phyloP scores from a whole-genome alignment of 2,888 invertebrate species.

The Acleris cristana region DNA sequence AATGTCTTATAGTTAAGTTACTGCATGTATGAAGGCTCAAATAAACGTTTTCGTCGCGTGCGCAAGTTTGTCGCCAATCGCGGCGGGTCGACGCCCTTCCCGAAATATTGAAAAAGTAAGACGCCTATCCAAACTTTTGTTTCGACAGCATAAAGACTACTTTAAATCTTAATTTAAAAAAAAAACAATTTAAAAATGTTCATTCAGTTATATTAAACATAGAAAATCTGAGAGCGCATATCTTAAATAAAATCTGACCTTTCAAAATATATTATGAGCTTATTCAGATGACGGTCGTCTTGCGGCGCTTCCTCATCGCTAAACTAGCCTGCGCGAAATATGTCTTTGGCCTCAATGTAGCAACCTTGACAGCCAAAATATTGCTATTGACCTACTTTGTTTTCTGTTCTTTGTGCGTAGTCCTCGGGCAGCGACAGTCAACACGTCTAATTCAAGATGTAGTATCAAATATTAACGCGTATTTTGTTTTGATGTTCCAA shows the following conservation, averaged over 20 bases:
- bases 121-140: background rate
- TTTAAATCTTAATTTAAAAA: background rate
- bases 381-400: constrained; percentile 30
- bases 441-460: constrained; percentile 17
- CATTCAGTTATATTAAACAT: too few species aligned
- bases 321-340: constrained; percentile 27
- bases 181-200: too few species aligned
- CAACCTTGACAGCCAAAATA: constrained; percentile 30
- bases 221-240: too few species aligned
- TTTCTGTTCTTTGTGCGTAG: constrained; percentile 19
- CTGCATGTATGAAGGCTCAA: too few species aligned
- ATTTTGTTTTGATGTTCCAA: constrained; percentile 32
- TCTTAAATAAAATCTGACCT: background rate
- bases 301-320: constrained; percentile 12
- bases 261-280: background rate
- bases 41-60: background rate
- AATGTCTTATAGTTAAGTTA: too few species aligned
- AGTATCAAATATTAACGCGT: constrained; percentile 24
- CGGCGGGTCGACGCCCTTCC: constrained; percentile 7
- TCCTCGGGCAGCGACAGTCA: constrained; percentile 7
- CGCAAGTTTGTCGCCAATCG: background rate
- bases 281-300: constrained; percentile 1
- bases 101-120: constrained; percentile 1
- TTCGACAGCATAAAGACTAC: background rate
- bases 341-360: constrained; percentile 25